phyloP scores from a whole-genome alignment of 2,888 invertebrate species.

The Limnephilus rhombicus region DNA sequence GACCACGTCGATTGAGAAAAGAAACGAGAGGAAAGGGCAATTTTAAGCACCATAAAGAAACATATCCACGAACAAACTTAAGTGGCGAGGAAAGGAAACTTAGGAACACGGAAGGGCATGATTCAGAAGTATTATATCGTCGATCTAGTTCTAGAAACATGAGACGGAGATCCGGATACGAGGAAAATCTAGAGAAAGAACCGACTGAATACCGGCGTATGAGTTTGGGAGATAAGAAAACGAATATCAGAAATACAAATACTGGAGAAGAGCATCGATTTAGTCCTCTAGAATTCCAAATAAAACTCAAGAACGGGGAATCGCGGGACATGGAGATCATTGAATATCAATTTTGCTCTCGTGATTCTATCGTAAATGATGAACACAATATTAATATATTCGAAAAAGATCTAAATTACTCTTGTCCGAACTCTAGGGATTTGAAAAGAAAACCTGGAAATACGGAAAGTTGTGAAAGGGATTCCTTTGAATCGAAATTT shows the following conservation, averaged over 20 bases:
- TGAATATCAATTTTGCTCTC: neutral
- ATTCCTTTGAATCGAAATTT: neutral
- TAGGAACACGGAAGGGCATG: neutral
- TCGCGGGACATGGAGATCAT: neutral
- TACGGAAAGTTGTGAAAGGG: neutral
- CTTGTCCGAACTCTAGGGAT: neutral
- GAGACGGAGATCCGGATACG: neutral
- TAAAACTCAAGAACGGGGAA: neutral
- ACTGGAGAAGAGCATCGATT: neutral
- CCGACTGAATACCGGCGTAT: neutral
- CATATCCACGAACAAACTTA: neutral
- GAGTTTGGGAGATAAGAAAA: neutral
- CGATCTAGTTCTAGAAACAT: neutral
- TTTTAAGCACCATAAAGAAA: neutral
- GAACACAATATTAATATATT: neutral
- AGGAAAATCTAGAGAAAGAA: neutral
- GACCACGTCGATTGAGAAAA: neutral
- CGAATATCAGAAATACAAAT: neutral
- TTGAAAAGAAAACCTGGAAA: neutral
- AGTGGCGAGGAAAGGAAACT: neutral
- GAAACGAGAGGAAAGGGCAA: neutral
- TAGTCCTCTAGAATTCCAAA: neutral
- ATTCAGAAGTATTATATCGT: neutral
- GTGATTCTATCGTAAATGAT: neutral
- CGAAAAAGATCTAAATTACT: neutral